Base-by-base conservation (phyloP, 1,140 invertebrate genomes). In the Danaus melanippus region DNA sequence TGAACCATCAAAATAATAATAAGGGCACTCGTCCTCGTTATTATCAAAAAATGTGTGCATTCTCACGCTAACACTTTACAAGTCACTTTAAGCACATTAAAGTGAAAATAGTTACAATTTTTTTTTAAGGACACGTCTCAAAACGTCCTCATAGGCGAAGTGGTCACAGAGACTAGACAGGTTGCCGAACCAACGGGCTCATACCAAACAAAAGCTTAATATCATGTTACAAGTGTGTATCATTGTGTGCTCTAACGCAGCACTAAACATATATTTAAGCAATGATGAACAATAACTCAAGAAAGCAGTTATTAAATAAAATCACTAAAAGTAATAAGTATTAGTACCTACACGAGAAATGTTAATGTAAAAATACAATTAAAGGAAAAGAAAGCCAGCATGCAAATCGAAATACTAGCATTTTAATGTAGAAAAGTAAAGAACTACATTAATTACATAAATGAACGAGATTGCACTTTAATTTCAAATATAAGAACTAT, bases 1-100 rank as follows among this genome's bases (percentile, higher is more conserved):
- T 9, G 88, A 89, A 74, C 76, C 76, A 65, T 88, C 86, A 66
- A 88, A 84, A 50, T 84, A 80, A 79, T 85, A 86, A 84, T 85
- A 89, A 41, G 86, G 82, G 68, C 88, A 89, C 59, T 87, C 84
- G 60, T 82, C 77, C 64, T 84, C 77, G 42, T 74, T 75, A 61
- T 77, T 76, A 56, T 82, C 77, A 58, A 70, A 77, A 62, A 84
- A 56, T 53, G 67, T 64, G 61, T 74, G 71, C 76, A 79, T 79
- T 62, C 52, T 69, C 49, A 60, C 62, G 51, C 53, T 56, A 44
- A 48, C 48, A 58, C 55, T 55, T 46, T 46, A 58, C 62, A 63
- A 72, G 59, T 67, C 60, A 66, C 54, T 45, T 59, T 60, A 68
- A 57, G 74, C 79, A 81, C 74, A 66, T 50, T 44, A 56, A 65